Conservation (phyloP, 1,140 invertebrate species). For the Drosophila nigrodunni region DNA sequence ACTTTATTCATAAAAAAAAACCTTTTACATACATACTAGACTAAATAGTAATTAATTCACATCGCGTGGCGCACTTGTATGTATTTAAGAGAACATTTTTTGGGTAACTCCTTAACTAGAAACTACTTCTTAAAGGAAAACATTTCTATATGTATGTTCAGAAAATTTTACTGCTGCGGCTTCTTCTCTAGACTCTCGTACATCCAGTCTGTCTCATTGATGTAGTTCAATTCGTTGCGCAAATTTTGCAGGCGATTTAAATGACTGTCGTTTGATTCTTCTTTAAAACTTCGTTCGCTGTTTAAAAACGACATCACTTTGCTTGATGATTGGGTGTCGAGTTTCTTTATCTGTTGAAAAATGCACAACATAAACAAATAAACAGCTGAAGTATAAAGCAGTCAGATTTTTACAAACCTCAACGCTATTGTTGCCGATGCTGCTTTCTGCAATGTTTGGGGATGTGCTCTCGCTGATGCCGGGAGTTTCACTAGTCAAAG, state of each 20-base stretch:
- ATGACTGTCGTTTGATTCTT: constrained; percentile 85
- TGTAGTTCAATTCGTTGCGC: constrained; percentile 88
- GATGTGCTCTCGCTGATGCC: constrained; percentile 49
- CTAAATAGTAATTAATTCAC: too few relatives aligned
- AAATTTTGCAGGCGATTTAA: constrained; percentile 88
- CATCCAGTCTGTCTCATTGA: constrained; percentile 89
- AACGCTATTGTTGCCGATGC: constrained; percentile 20
- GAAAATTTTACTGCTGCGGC: constrained; percentile 47
- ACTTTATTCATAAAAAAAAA: too few relatives aligned
- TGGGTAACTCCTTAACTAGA: too few relatives aligned
- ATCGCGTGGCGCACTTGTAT: too few relatives aligned
- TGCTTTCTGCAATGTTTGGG: constrained; percentile 41
- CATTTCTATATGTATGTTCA: constrained; percentile 13
- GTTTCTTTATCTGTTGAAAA: constrained; percentile 61
- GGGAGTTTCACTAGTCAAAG: constrained; percentile 52
- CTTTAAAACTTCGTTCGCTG: constrained; percentile 47
- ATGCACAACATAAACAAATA: constrained; percentile 3
- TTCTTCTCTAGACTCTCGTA: constrained; percentile 86
- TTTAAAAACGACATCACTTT: constrained; percentile 56
- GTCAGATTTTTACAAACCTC: constrained; percentile 49
- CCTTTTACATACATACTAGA: too few relatives aligned
- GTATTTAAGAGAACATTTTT: too few relatives aligned
- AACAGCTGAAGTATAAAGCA: not conserved
- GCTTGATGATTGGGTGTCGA: constrained; percentile 50
- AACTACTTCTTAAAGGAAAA: not conserved